These are phyloP conservation scores for Hormaphis cornu DNA, from an alignment of 1,140 invertebrate genomes.

Conservation along the genomic window DNA sequence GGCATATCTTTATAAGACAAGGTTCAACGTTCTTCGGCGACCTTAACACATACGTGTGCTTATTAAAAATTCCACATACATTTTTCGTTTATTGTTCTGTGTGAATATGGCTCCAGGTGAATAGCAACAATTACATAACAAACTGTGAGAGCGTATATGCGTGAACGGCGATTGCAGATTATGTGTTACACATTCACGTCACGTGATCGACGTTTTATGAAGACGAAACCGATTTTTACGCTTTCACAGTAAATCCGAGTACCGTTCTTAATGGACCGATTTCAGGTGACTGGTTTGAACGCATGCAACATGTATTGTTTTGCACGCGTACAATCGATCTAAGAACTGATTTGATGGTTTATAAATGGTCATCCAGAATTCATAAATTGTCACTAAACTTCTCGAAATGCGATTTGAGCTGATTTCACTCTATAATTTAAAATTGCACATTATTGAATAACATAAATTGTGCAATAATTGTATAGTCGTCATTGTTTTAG, in stretches of 20 bases:
- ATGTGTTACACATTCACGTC: conserved; percentile 1
- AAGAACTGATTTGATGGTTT: neutral
- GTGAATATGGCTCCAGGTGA: neutral
- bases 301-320: neutral
- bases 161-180: conserved; percentile 10
- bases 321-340: neutral
- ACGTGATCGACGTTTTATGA: conserved; percentile 7
- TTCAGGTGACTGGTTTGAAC: neutral
- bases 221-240: conserved; percentile 9
- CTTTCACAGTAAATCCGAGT: conserved; percentile 4
- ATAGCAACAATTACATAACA: conserved; percentile 24
- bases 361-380: neutral
- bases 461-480: too few relatives aligned
- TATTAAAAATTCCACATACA: neutral
- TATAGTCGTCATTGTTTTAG: too few relatives aligned
- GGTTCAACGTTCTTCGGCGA: conserved; percentile 21
- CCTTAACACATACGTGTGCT: conserved; percentile 16
- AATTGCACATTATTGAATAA: neutral
- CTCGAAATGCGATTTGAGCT: conserved; percentile 18
- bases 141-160: neutral
- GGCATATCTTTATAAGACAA: neutral
- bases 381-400: neutral
- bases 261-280: neutral
- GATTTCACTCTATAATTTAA: conserved; percentile 19
- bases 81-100: neutral